Evolutionary conservation across 2,113 vertebrate genomes (phyloP), one percentile per base, ranked within the genome.

Genomic region (Ptilorrhoa leucosticta): DNA sequence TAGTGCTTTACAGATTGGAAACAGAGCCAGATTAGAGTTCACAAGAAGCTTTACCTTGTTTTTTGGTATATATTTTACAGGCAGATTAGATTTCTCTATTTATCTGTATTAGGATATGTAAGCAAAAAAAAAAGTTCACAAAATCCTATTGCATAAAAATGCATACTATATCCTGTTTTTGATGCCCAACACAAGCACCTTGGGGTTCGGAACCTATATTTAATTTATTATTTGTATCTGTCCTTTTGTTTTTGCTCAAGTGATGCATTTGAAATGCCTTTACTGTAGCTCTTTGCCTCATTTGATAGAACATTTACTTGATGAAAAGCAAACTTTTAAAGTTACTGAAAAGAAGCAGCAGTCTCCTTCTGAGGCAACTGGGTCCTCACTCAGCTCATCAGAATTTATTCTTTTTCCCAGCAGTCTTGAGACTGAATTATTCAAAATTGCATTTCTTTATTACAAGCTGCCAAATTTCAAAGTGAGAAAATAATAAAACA

Each of bases 401-500:
- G 39, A 57, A 78, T 82, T 87, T 86, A 37, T 40, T 14, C 70
- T 15, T 96, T 96, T 97, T 15, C 83, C 77, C 83, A 90, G 89
- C 82, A 93, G 77, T 78, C 77, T 92, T 86, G 71, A 58, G 95
- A 84, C 35, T 7, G 48, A 96, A 94, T 97, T 95, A 91, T 89
- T 96, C 90, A 95, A 95, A 97, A 97, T 86, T 96, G 39, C 63
- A 39, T 92, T 89, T 97, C 80, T 93, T 96, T 94, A 92, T 97
- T 98, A 78, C 70, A 64, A 31, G 68, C 85, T 89, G 87, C 64
- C 96, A 94, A 98, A 98, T 96, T 97, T 97, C 82, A 83, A 90
- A 97, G 97, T 93, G 94, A 97, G 95, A 97, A 95, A 97, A 97
- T 87, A 94, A 77, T 87, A 23, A 91, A 96, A 96, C 97, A 98